Evolutionary conservation across 2,797 vertebrate genomes (phyloP).

Genomic region (Esox masquinongy): DNA sequence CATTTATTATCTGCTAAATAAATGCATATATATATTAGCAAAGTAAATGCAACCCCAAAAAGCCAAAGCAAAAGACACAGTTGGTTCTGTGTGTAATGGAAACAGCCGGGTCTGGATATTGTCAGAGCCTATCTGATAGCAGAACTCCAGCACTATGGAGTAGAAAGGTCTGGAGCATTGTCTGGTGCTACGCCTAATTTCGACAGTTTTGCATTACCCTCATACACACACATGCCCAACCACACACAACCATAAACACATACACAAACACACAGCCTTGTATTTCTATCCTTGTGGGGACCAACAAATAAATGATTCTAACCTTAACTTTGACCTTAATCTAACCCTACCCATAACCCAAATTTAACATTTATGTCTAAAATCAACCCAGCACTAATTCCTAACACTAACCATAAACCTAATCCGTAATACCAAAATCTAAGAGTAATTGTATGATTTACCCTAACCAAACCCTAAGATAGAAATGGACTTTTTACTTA

Average conservation of each 20-base stretch:
- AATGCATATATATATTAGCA: neutral
- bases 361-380: too few species aligned
- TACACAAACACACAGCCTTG: conserved; percentile 25
- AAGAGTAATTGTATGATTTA: too few species aligned
- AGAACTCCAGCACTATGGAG: conserved; percentile 68
- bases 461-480: too few species aligned
- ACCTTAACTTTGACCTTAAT: too few species aligned
- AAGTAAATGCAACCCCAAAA: neutral
- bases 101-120: conserved; percentile 78
- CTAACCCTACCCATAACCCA: too few species aligned
- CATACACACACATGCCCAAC: neutral
- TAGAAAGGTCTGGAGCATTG: conserved; percentile 74
- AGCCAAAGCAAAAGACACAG: neutral
- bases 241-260: conserved; percentile 16
- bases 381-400: too few species aligned
- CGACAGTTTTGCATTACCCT: conserved; percentile 54
- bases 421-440: too few species aligned
- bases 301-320: too few species aligned
- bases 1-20: neutral
- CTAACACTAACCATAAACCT: too few species aligned
- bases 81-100: conserved; percentile 44
- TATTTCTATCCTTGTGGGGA: too few species aligned
- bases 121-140: conserved; percentile 82
- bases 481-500: too few species aligned
- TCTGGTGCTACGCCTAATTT: conserved; percentile 75